Conservation (phyloP, 2,113 vertebrate species). For the Opisthocomus hoazin region DNA sequence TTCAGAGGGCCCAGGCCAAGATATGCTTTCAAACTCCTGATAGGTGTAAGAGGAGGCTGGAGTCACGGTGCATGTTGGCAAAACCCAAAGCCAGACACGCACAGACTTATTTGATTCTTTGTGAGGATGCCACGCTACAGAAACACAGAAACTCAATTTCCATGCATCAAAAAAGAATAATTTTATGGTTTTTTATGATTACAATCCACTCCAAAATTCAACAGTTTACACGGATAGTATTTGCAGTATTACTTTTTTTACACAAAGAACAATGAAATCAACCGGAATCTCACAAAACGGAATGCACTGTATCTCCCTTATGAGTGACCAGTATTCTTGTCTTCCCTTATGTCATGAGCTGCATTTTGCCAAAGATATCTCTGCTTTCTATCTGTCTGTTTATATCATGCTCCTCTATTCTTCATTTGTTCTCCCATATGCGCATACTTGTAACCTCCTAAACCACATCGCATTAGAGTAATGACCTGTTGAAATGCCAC, state of each 20-base stretch:
- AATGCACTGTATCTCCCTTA: neutral
- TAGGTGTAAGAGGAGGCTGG: neutral
- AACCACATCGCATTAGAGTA: neutral
- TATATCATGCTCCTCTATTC: neutral
- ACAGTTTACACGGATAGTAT: neutral
- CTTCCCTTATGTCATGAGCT: neutral
- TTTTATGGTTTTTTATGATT: neutral
- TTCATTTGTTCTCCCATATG: neutral
- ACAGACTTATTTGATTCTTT: neutral
- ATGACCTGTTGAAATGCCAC: neutral
- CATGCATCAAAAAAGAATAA: neutral
- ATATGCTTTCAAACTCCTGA: neutral
- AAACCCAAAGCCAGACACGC: neutral
- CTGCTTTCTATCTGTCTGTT: neutral
- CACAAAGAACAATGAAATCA: neutral
- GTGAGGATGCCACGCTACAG: neutral
- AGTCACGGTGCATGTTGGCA: neutral
- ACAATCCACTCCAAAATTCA: neutral
- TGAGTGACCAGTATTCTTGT: neutral
- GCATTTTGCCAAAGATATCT: neutral
- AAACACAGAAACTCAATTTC: neutral
- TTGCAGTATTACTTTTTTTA: neutral
- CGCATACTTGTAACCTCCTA: neutral
- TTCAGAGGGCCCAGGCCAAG: neutral
- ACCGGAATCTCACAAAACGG: neutral